Evolutionary conservation across 2,797 vertebrate genomes (phyloP), one percentile per base, ranked within the genome.

Genomic region (Gadopsis bispinosus): DNA sequence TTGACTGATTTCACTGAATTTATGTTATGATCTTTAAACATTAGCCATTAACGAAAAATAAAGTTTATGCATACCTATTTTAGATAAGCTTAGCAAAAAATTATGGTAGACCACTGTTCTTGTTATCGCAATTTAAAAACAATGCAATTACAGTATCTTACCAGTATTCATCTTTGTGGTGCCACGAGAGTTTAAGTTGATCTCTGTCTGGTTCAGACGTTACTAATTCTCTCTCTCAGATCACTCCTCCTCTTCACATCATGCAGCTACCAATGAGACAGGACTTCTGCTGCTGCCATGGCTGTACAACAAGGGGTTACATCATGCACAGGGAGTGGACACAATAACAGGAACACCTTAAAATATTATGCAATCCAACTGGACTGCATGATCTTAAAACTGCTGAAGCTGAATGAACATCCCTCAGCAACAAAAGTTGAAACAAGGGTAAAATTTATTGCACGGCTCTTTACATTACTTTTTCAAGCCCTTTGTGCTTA

Each of bases 131-230:
- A 2, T 63, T 33, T 63, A 22, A 85, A 74, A 73, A 47, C 11
- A 64, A 26, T 19, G 9, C 7, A 66, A 5, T 50, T 33, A 63
- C 79, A 51, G 47, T 5, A 8, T 85, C 88, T 90, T 89, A 90
- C 90, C 84, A 2, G 29, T 43, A 1, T 22, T 62, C 83, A 83
- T 29, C 50, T 54, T 69, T 43, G 60, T 56, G 10, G 1, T 41
- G 33, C 3, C 20, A 6, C 2, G 3, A 19, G 5, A 22, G 12
- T 77, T 29, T 45, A 22, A 41, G 31, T 1, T 53, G 31, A 71
- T 72, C 20, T 63, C 6, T 62, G 0, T 50, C 29, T 79, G 17
- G 0, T 22, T 29, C 9, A 22, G 47, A 5, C 2, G 43, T 19
- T 29, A 16, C 9, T 37, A 14, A 12, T 22, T 51, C 0, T n/a